A percentile compares a stretch with the other conserved stretches of the same genome.
Evolutionary conservation across 2,113 vertebrate genomes (phyloP).

Genomic region (Pelodiscus sinensis): DNA sequence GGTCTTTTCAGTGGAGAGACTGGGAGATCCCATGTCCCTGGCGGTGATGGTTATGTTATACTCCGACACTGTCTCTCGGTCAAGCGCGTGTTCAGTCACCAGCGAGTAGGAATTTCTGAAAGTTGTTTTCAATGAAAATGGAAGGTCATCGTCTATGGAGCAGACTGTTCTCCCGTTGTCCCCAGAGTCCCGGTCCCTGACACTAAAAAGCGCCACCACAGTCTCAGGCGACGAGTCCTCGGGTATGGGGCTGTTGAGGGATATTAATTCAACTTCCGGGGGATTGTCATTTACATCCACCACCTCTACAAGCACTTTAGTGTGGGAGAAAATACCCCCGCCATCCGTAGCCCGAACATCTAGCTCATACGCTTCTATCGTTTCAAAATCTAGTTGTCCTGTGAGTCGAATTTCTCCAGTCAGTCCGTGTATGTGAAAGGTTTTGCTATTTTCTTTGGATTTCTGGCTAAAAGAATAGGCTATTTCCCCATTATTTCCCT

Average conservation of each 20-base stretch:
- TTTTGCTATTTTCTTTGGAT: conserved; percentile 58
- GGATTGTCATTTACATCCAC: conserved; percentile 79
- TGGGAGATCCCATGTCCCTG: conserved; percentile 73
- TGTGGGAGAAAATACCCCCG: conserved; percentile 79
- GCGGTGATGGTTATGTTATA: conserved; percentile 60
- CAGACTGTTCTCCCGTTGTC: background rate
- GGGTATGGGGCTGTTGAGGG: conserved; percentile 62
- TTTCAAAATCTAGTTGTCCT: conserved; percentile 75
- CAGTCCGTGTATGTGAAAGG: conserved; percentile 73
- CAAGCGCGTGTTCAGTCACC: conserved; percentile 49
- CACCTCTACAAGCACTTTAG: conserved; percentile 63
- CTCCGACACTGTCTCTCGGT: conserved; percentile 42
- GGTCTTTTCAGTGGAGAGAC: background rate
- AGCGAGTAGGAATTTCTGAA: conserved; percentile 60
- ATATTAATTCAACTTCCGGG: conserved; percentile 77
- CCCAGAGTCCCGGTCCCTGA: background rate
- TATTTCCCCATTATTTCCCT: conserved; percentile 77
- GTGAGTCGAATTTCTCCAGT: conserved; percentile 77
- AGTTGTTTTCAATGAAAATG: conserved; percentile 13
- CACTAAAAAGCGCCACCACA: conserved; percentile 75
- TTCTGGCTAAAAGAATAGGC: conserved; percentile 70
- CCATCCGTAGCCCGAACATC: conserved; percentile 80
- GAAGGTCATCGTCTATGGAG: conserved; percentile 74
- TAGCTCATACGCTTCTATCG: conserved; percentile 70
- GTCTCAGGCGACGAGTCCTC: conserved; percentile 75